Conservation (phyloP, 1,140 invertebrate species). For the Tachypleus tridentatus region DNA sequence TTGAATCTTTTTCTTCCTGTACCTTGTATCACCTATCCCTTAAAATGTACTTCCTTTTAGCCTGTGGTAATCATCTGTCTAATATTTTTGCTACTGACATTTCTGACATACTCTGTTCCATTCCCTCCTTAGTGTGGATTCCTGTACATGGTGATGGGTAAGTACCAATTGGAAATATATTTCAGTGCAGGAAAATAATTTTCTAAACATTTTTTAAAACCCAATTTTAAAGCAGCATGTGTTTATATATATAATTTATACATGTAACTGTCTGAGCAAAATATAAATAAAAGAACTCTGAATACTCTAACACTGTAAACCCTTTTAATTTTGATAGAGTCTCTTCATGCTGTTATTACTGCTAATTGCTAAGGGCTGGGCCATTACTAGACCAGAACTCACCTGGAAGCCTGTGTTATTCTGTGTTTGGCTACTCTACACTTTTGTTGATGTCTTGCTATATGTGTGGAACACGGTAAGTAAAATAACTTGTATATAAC, state of each 20-base stretch:
- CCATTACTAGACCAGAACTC: slow-evolving; percentile 76
- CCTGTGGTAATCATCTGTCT: too few relatives aligned
- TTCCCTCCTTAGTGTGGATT: too few relatives aligned
- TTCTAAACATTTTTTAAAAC: background rate
- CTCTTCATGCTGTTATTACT: slow-evolving; percentile 89
- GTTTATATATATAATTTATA: too few relatives aligned
- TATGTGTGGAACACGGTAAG: slow-evolving; percentile 93
- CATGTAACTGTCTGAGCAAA: too few relatives aligned
- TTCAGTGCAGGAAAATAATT: too few relatives aligned
- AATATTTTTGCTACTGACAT: too few relatives aligned
- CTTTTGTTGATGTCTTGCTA: slow-evolving; percentile 75
- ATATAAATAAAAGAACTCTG: background rate
- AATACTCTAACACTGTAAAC: background rate
- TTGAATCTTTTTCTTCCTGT: too few relatives aligned
- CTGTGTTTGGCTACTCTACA: slow-evolving; percentile 81
- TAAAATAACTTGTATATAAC: slow-evolving; percentile 12
- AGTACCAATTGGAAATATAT: too few relatives aligned
- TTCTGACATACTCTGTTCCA: too few relatives aligned
- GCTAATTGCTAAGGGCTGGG: slow-evolving; percentile 91
- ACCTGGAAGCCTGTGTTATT: slow-evolving; percentile 74
- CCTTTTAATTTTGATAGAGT: slow-evolving; percentile 48
- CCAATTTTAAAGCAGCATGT: background rate
- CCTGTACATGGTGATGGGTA: too few relatives aligned
- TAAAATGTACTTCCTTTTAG: too few relatives aligned
- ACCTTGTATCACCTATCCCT: too few relatives aligned